phyloP scores from a whole-genome alignment of 2,113 vertebrate species.

The Microtus oregoni region DNA sequence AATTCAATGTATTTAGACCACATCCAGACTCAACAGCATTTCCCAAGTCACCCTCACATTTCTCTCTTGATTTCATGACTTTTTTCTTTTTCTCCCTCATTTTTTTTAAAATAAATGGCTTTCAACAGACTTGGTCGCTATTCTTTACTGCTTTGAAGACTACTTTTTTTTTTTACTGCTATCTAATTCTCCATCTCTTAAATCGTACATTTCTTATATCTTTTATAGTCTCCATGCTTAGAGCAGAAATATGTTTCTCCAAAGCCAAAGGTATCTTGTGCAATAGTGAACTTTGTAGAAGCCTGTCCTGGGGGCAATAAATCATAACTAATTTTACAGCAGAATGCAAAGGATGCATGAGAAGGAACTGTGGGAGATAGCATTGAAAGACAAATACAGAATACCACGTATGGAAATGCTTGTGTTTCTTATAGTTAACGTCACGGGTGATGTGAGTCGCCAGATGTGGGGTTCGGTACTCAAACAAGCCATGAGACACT shows the following conservation, averaged over 20 bases:
- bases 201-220: background rate
- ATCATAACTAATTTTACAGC: constrained; percentile 13
- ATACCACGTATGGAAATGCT: background rate
- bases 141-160: background rate
- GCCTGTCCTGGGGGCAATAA: background rate
- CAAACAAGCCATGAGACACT: background rate
- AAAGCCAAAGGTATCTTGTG: background rate
- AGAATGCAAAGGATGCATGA: background rate
- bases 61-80: too few species aligned
- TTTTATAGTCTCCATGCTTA: background rate
- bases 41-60: background rate
- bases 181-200: background rate
- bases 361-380: background rate
- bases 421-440: background rate
- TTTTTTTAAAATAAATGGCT: background rate
- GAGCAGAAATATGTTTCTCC: background rate
- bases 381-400: background rate
- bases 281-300: background rate
- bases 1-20: background rate
- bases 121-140: background rate
- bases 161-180: background rate
- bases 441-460: background rate
- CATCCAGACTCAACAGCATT: background rate
- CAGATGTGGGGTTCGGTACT: background rate
- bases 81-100: background rate